A percentile compares a stretch with the other conserved stretches of the same genome.
These are phyloP conservation scores for Podarcis muralis DNA, from an alignment of 2,113 vertebrate species.

Conservation along the genomic window DNA sequence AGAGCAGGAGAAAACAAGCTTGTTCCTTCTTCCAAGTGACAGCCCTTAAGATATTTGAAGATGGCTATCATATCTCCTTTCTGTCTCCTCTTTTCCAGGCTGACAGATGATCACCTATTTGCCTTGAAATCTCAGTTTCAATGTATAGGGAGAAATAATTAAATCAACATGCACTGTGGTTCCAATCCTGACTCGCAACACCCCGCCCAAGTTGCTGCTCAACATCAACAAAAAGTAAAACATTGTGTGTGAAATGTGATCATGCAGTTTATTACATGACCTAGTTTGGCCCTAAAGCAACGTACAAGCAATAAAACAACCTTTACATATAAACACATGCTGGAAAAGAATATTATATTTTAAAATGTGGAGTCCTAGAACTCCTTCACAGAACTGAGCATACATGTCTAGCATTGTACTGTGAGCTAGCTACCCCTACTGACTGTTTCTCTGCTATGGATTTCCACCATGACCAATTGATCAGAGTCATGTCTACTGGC, in stretches of 20 bases:
- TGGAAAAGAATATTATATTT: background rate
- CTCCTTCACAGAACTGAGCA: no score
- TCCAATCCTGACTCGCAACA: background rate
- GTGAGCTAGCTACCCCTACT: no score
- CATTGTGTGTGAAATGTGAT: background rate
- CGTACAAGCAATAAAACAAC: background rate
- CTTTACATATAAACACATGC: background rate
- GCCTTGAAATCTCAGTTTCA: background rate
- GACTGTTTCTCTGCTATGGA: background rate
- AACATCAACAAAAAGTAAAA: background rate
- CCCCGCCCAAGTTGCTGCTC: background rate
- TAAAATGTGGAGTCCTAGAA: no score
- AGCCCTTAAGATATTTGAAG: no score
- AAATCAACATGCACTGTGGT: background rate
- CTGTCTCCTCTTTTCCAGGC: no score
- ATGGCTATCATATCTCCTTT: no score
- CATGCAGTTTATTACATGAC: background rate
- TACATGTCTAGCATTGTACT: no score
- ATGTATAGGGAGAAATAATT: no score
- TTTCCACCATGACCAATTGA: background rate
- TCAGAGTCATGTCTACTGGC: background rate
- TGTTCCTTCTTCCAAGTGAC: no score
- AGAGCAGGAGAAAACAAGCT: no score
- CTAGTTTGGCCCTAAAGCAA: background rate
- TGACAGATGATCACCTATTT: background rate